Base-by-base conservation (phyloP, 2,888 invertebrate species). In the Nipponacmea schrenckii region DNA sequence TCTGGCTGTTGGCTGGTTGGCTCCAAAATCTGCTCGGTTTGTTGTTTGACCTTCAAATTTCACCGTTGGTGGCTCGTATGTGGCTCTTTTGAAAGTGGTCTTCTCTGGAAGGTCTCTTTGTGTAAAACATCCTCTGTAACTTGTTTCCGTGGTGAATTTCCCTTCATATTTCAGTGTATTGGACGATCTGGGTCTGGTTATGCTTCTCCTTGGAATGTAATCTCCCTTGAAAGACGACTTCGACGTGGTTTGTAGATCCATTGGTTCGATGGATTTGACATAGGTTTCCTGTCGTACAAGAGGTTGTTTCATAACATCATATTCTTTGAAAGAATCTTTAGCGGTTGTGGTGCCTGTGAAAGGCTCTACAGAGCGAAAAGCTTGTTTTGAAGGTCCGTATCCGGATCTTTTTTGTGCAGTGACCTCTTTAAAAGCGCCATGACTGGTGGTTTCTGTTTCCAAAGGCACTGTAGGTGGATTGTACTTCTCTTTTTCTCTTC, bases 11-110 rank as follows among this genome's bases (percentile, higher is more conserved):
- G 79, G 75, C 46, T 77, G 79, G 39, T 80, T 79, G 64, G 88
- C 75, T 31, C 72, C 74, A 74, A 80, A 89, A 70, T 87, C 87
- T 27, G 74, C 71, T 20, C 81, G 80, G 74, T 85, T 85, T 56
- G 87, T 88, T 39, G 86, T 83, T 63, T 82, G 75, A 12, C 86
- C 88, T 24, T 83, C 81, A 76, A 89, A 88, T 50, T 77, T 81
- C 62, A 77, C 80, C 17, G 75, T 77, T 4, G 86, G 84, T 27
- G 86, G 85, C 27, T 76, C 71, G 81, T 83, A 85, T 4, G 75
- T 77, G 20, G 74, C 75, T 24, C 77, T 77, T 65, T 69, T 75
- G 12, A 24, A 24, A 56, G 14, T 14, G 8, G 20, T 24, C 15
- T 56, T 56, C 24, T 20, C 56, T 20, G 56, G 56, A 12, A 56